These are phyloP conservation scores for Cygnus atratus DNA, from an alignment of 2,113 vertebrate genomes.

Conservation along the genomic window DNA sequence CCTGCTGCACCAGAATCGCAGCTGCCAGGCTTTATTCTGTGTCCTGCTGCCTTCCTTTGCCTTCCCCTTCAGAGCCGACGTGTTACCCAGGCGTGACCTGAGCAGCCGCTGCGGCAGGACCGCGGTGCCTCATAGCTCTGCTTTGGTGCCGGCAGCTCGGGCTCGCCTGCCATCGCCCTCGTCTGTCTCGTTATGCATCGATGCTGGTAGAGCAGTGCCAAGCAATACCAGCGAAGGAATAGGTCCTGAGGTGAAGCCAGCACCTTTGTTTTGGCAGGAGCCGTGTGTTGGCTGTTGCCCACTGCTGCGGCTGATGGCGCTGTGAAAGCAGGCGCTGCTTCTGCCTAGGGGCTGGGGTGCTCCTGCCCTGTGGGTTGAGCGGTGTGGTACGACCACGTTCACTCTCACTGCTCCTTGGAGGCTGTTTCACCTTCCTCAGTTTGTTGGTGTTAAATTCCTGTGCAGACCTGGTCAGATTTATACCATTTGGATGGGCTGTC, in stretches of 20 bases:
- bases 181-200: background rate
- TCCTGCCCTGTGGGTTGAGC: background rate
- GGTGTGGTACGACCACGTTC: no score
- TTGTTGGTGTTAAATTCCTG: background rate
- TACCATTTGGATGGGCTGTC: no score
- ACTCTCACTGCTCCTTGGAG: no score
- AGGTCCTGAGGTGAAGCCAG: background rate
- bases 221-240: background rate
- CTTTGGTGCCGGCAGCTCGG: background rate
- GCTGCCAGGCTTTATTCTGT: background rate
- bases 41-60: background rate
- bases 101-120: background rate
- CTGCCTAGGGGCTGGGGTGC: background rate
- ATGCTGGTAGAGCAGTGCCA: background rate
- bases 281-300: slow-evolving; percentile 32
- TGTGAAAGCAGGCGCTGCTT: background rate
- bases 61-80: background rate
- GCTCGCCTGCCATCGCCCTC: background rate
- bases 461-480: background rate
- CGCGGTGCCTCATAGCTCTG: background rate
- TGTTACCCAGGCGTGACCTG: background rate
- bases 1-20: background rate
- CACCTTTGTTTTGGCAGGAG: slow-evolving; percentile 36
- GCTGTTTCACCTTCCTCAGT: background rate
- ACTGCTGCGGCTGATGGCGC: slow-evolving; percentile 25